phyloP scores from a whole-genome alignment of 2,888 invertebrate species.

The Eupeodes latifasciatus region DNA sequence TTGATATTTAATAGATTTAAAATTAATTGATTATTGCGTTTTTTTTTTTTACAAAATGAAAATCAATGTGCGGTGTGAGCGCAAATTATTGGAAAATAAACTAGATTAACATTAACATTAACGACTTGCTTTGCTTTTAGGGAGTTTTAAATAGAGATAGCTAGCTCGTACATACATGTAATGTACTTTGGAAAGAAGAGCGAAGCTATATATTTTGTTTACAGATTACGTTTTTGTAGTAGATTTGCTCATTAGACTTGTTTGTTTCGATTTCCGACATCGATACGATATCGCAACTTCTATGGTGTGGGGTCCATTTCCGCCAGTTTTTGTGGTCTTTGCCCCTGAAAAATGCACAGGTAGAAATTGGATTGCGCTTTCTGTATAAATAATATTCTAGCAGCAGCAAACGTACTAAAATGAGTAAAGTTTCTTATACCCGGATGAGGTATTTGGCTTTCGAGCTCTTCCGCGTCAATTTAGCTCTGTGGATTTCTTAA shows the following conservation, averaged over 20 bases:
- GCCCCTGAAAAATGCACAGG: too few relatives aligned
- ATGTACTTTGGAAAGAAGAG: neutral
- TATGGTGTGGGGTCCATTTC: too few relatives aligned
- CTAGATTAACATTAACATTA: neutral
- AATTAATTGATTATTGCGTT: neutral
- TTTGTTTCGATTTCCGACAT: neutral
- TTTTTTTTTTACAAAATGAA: conserved; percentile 10
- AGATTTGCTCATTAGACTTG: conserved; percentile 1
- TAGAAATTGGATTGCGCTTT: too few relatives aligned
- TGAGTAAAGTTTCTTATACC: too few relatives aligned
- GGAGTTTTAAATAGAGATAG: conserved; percentile 45
- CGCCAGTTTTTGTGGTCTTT: too few relatives aligned
- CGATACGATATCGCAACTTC: too few relatives aligned
- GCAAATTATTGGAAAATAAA: conserved; percentile 14
- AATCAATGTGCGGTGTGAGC: conserved; percentile 15
- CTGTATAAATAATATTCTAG: too few relatives aligned
- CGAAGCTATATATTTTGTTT: conserved; percentile 51
- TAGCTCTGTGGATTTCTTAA: too few relatives aligned
- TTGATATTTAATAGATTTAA: neutral
- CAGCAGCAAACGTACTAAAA: too few relatives aligned
- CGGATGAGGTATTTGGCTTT: too few relatives aligned
- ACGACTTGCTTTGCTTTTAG: neutral
- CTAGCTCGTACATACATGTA: too few relatives aligned
- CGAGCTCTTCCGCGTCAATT: too few relatives aligned
- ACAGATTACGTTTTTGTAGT: conserved; percentile 37